Conservation (phyloP, 2,888 invertebrate genomes). For the Leptinotarsa tumamoca region DNA sequence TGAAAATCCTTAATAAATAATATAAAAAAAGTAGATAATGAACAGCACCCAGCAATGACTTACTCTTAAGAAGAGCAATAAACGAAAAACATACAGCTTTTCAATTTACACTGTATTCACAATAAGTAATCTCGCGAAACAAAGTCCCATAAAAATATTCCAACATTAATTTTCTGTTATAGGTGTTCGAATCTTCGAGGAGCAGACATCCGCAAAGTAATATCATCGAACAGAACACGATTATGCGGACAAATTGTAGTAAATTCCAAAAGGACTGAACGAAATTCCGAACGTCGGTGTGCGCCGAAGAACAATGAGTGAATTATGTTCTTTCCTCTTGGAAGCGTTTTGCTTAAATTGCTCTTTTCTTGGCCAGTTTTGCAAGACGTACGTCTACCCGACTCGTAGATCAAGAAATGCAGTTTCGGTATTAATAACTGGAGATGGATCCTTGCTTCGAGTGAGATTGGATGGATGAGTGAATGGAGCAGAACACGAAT, state of each 20-base stretch:
- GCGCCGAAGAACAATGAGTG: conserved; percentile 34
- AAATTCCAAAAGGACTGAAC: conserved; percentile 26
- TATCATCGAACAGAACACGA: conserved; percentile 25
- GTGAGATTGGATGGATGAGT: not conserved
- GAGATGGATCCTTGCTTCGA: conserved; percentile 1
- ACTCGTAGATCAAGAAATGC: conserved; percentile 4
- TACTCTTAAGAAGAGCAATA: not conserved
- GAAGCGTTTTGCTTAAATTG: conserved; percentile 24
- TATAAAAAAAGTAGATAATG: too few species aligned
- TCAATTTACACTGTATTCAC: not conserved
- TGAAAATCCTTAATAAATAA: too few species aligned
- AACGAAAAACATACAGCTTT: not conserved
- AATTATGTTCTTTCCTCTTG: conserved; percentile 30
- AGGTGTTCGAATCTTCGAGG: conserved; percentile 3
- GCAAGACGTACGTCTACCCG: conserved; percentile 6
- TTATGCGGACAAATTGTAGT: conserved; percentile 30
- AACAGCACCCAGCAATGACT: not conserved
- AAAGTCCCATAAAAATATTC: not conserved
- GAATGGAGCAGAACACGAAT: not conserved
- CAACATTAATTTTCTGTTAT: not conserved
- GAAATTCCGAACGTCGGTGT: conserved; percentile 26
- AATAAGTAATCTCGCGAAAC: not conserved
- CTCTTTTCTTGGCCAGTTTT: conserved; percentile 23
- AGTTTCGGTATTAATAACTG: conserved; percentile 14
- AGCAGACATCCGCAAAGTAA: conserved; percentile 5